Conservation (phyloP, 2,888 invertebrate genomes). For the Pilophorus perplexus region DNA sequence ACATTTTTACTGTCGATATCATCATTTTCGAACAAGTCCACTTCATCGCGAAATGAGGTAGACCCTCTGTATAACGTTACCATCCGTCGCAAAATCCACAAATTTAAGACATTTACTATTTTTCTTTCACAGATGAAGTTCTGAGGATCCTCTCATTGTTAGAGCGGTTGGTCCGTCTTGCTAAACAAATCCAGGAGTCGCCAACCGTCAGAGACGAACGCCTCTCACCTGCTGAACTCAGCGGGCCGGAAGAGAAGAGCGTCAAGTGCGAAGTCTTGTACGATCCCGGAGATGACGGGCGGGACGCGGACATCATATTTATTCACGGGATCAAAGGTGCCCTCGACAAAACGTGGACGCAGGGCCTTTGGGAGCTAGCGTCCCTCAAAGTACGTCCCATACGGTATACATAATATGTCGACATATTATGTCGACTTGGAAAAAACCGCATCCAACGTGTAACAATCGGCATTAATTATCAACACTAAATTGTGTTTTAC, state of each 20-base stretch:
- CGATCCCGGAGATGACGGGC: constrained; percentile 49
- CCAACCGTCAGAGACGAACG: not conserved
- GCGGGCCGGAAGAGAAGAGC: constrained; percentile 32
- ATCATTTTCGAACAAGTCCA: no score
- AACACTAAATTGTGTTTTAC: not conserved
- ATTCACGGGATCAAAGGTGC: constrained; percentile 80
- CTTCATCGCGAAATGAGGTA: no score
- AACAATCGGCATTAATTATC: not conserved
- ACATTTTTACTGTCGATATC: no score
- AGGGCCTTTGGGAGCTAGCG: constrained; percentile 44
- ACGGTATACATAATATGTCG: no score
- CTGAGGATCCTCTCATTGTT: constrained; percentile 20
- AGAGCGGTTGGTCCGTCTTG: constrained; percentile 14
- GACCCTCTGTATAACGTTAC: no score
- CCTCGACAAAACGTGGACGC: constrained; percentile 54
- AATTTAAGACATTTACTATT: no score
- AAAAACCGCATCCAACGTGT: no score
- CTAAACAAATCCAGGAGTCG: constrained; percentile 14
- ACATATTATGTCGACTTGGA: no score
- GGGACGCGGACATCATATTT: constrained; percentile 69
- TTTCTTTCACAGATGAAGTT: constrained; percentile 24
- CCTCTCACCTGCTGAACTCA: not conserved
- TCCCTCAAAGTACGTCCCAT: constrained; percentile 40
- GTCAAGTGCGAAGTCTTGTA: constrained; percentile 51
- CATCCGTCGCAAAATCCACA: no score